Conservation (phyloP, 2,113 vertebrate species). For the Lycocorax pyrrhopterus region DNA sequence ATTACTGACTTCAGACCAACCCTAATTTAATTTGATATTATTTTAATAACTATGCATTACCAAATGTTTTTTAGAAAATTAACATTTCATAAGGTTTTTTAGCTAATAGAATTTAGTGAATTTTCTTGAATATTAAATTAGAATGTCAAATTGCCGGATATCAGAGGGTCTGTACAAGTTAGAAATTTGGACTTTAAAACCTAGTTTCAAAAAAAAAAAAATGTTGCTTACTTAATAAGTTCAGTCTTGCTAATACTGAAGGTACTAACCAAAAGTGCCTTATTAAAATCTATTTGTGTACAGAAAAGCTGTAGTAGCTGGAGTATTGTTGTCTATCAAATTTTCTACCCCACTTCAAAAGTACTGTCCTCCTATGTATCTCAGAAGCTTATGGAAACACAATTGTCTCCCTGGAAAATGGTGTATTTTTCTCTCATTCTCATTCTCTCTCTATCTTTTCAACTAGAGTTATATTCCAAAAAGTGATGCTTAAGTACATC, state of each 20-base stretch:
- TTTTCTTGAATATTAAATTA: background rate
- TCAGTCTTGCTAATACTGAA: background rate
- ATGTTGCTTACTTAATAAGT: background rate
- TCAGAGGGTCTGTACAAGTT: background rate
- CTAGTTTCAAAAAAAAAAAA: background rate
- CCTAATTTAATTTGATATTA: background rate
- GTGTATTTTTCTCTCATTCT: background rate
- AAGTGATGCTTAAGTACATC: background rate
- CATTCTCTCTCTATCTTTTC: background rate
- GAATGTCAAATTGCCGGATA: background rate
- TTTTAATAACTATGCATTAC: background rate
- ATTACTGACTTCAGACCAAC: background rate
- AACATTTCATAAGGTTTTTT: background rate
- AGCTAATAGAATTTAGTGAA: background rate
- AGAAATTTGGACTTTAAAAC: background rate
- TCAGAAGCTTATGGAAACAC: background rate
- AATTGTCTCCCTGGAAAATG: background rate
- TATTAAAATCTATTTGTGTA: background rate
- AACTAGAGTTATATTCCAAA: background rate
- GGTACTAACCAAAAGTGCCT: background rate
- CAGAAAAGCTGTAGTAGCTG: background rate
- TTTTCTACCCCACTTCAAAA: background rate
- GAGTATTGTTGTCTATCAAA: background rate
- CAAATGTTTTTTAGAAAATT: background rate
- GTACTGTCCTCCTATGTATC: background rate